phyloP scores from a whole-genome alignment of 2,797 vertebrate species.

The Sternotherus odoratus region DNA sequence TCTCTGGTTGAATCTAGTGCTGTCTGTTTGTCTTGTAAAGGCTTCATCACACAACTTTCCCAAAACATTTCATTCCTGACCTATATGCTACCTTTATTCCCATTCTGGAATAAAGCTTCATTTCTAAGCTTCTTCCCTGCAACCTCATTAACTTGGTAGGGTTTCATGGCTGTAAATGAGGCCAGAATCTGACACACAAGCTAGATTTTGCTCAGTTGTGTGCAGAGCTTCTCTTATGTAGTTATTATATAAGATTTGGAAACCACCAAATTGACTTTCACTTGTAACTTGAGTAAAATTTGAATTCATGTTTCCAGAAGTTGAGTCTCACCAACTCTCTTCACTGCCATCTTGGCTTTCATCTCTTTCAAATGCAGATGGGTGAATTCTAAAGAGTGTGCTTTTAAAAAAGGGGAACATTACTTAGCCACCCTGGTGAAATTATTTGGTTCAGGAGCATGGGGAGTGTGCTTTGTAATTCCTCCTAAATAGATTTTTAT shows the following conservation, averaged over 20 bases:
- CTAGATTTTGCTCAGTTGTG: not conserved
- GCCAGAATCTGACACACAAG: not conserved
- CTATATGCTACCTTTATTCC: not conserved
- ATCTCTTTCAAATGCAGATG: conserved; percentile 3
- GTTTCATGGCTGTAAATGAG: not conserved
- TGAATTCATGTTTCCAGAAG: not conserved
- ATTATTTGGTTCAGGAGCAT: not conserved
- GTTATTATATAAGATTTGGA: not conserved
- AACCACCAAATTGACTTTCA: not conserved
- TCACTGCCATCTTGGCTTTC: not conserved
- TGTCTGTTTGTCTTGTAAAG: not conserved
- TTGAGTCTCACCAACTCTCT: not conserved
- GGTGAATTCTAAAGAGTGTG: not conserved
- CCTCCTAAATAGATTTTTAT: not conserved
- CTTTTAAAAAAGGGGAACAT: not conserved
- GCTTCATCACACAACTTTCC: not conserved
- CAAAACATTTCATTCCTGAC: not conserved
- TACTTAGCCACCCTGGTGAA: not conserved
- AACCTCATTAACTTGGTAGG: not conserved
- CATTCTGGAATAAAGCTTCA: not conserved
- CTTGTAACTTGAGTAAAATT: not conserved
- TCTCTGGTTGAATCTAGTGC: not conserved
- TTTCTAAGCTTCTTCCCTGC: not conserved
- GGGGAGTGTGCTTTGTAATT: conserved; percentile 38
- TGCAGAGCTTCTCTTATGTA: not conserved